Evolutionary conservation across 1,140 invertebrate genomes (phyloP), one percentile per base, ranked within the genome.

Genomic region (Anagrus nilaparvatae): DNA sequence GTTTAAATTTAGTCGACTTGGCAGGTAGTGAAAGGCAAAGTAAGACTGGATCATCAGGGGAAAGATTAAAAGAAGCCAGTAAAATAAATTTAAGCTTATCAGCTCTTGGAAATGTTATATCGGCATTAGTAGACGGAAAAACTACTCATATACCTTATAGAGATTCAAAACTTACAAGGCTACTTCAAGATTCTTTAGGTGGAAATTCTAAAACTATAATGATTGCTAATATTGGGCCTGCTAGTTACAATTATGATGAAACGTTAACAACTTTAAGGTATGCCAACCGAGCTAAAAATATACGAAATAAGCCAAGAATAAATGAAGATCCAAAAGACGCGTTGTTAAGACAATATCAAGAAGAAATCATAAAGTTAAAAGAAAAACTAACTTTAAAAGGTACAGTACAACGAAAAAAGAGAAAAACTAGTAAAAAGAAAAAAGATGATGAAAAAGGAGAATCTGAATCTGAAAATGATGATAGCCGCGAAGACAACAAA

Each of bases 311-410:
- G 50, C 94, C 93, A 13, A 81, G 84, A 48, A 88, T 99, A 44
- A 99, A 99, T 69, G 94, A 97, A 60, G 95, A 99, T 71, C 92
- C 95, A 0, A 97, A 97, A 57, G 95, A 98, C 69, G 94, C 96
- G 0, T 63, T 99, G 12, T 74, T 99, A 21, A 78, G 92, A 40
- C 83, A 93, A 57, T 97, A 96, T 64, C 94, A 98, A 65, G 81
- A 90, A 58, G 94, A 99, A 69, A 97, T 99, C 51, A 87, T 90
- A 45, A 80, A 88, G n/a, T 70, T 99, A 5, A 81, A 81, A 40
- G 83, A 85, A 51, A 87, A 94, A 58, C 66, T 99, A 16, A 82
- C 83, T 9, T 67, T 70, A 5, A 75, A 73, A 40, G 65, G 75
- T 65, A 64, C 70, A 75, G 61, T 48, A 62, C 56, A 43, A 70